These are phyloP conservation scores for Xenus cinereus DNA, from an alignment of 2,113 vertebrate genomes.

Conservation along the genomic window DNA sequence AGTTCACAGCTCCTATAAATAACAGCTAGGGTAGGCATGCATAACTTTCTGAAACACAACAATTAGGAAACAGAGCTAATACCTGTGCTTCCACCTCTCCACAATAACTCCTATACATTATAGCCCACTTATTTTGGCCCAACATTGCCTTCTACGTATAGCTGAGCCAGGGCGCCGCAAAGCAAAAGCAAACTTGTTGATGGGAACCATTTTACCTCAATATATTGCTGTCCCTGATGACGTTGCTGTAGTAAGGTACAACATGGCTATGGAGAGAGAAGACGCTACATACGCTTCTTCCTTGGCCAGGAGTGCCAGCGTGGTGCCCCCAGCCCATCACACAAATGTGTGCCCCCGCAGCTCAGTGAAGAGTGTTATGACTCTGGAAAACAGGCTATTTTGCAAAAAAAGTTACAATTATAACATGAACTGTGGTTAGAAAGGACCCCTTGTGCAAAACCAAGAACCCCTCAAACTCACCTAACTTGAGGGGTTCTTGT, in stretches of 20 bases:
- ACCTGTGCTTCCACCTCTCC: neutral
- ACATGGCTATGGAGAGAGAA: neutral
- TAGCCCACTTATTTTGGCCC: neutral
- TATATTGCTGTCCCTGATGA: rapidly evolving
- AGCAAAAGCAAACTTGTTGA: neutral
- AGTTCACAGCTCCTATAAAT: rapidly evolving
- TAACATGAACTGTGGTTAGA: neutral
- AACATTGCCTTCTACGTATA: neutral
- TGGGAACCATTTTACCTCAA: neutral
- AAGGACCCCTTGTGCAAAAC: neutral
- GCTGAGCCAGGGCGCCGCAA: neutral
- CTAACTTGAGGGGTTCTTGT: neutral
- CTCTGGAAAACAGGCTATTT: neutral
- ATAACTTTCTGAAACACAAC: neutral
- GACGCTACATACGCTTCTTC: neutral
- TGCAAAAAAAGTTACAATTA: neutral
- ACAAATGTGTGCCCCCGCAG: rapidly evolving
- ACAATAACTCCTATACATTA: neutral
- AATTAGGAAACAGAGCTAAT: neutral
- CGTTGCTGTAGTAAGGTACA: neutral
- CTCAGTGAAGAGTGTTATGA: neutral
- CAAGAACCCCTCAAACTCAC: neutral
- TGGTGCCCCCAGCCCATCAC: rapidly evolving
- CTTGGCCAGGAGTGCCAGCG: neutral
- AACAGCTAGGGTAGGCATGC: neutral